A percentile compares a stretch with the other conserved stretches of the same genome.
These are phyloP conservation scores for Epinephelus coioides DNA, from an alignment of 2,797 vertebrate genomes.

Conservation along the genomic window DNA sequence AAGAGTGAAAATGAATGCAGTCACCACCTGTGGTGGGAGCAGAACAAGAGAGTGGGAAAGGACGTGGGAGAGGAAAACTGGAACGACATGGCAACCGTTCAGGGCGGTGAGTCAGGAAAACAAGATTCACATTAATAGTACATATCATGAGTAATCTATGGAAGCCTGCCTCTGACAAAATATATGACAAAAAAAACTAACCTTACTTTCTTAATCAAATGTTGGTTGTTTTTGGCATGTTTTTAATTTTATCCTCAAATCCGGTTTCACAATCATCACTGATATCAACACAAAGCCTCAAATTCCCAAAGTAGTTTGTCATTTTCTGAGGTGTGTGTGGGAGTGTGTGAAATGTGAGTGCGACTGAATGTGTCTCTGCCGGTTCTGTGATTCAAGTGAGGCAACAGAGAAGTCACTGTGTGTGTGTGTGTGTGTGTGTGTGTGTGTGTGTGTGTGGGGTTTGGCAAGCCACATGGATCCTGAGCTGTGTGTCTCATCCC, in stretches of 20 bases:
- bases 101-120: slow-evolving; percentile 56
- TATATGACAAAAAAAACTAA: not conserved
- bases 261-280: slow-evolving; percentile 34
- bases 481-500: slow-evolving; percentile 70
- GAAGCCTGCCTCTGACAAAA: slow-evolving; percentile 26
- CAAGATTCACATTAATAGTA: slow-evolving; percentile 32
- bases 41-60: slow-evolving; percentile 66
- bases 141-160: slow-evolving; percentile 3
- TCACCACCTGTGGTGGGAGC: slow-evolving; percentile 74
- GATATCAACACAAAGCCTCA: slow-evolving; percentile 36
- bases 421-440: not conserved
- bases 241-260: slow-evolving; percentile 20
- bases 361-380: slow-evolving; percentile 70
- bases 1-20: slow-evolving; percentile 82
- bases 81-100: slow-evolving; percentile 63
- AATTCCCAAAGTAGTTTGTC: slow-evolving; percentile 61
- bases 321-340: slow-evolving; percentile 67
- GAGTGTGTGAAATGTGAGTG: slow-evolving; percentile 71
- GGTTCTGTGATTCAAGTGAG: slow-evolving; percentile 68
- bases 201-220: not conserved
- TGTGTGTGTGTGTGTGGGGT: slow-evolving; percentile 37
- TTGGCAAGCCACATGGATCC: slow-evolving; percentile 59
- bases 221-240: not conserved
- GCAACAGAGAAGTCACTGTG: slow-evolving; percentile 47
- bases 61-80: slow-evolving; percentile 55